These are phyloP conservation scores for Gryllus longicercus DNA, from an alignment of 2,888 invertebrate species.

Conservation along the genomic window DNA sequence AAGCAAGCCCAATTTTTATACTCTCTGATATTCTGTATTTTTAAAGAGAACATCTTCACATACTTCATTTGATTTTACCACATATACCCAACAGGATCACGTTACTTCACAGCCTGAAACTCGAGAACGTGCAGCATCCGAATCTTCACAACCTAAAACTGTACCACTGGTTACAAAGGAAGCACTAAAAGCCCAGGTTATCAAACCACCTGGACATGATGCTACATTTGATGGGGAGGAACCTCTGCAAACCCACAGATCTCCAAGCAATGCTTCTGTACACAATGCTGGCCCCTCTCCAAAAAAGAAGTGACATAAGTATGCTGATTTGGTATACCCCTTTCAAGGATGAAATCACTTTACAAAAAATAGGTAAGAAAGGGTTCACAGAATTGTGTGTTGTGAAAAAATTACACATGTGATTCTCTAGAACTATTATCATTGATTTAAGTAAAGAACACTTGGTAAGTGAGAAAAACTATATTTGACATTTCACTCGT, in stretches of 20 bases:
- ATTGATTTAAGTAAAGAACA: background rate
- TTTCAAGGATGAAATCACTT: background rate
- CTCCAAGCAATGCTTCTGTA: slow-evolving; percentile 4
- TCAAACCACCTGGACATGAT: background rate
- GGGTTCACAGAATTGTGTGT: background rate
- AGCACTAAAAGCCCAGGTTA: slow-evolving; percentile 20
- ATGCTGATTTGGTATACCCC: background rate
- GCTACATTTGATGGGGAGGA: slow-evolving; percentile 19
- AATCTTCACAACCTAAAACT: background rate
- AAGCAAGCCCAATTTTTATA: no score
- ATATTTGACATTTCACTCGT: background rate
- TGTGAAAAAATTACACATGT: background rate
- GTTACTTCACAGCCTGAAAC: no score
- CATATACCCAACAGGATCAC: no score
- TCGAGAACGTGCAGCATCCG: no score
- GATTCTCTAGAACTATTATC: background rate
- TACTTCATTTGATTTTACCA: no score
- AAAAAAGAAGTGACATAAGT: background rate
- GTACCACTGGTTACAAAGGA: slow-evolving; percentile 31
- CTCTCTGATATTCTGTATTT: no score
- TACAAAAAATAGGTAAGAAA: background rate
- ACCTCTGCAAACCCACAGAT: background rate
- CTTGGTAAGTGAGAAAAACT: slow-evolving; percentile 17
- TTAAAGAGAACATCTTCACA: no score
- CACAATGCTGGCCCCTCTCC: background rate